A percentile compares a stretch with the other conserved stretches of the same genome.
These are phyloP conservation scores for Lamellibrachia columna DNA, from an alignment of 2,888 invertebrate genomes.

Conservation along the genomic window DNA sequence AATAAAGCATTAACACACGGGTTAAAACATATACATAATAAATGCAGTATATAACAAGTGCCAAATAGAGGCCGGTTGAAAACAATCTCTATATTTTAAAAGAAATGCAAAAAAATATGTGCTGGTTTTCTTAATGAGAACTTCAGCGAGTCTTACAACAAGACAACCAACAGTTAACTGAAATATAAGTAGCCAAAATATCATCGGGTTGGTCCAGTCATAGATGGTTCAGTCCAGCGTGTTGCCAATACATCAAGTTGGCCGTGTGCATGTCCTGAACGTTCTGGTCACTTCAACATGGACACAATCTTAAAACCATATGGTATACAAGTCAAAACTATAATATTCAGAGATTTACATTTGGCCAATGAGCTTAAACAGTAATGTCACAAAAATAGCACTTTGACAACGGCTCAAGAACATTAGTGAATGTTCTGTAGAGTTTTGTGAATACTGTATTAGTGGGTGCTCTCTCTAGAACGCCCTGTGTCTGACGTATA, in stretches of 20 bases:
- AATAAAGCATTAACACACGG: background rate
- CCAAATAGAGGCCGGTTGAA: background rate
- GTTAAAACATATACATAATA: conserved; percentile 1
- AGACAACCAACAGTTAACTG: background rate
- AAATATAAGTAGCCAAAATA: background rate
- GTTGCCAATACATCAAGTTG: background rate
- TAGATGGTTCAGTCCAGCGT: background rate
- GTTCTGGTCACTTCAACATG: background rate
- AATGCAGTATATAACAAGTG: background rate
- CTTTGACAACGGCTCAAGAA: background rate
- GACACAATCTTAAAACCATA: background rate
- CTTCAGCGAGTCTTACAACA: background rate
- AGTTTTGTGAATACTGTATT: background rate
- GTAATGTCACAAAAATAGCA: background rate
- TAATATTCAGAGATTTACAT: background rate
- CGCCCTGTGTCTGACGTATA: background rate
- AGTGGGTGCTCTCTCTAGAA: background rate
- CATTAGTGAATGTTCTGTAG: background rate
- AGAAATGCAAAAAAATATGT: background rate
- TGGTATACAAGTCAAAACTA: background rate
- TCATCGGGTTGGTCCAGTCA: background rate
- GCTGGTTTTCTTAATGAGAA: background rate
- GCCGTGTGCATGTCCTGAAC: background rate
- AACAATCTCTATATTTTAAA: background rate
- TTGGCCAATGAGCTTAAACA: background rate